Percentiles rank a stretch among this genome's conserved stretches.
Evolutionary conservation across 2,888 invertebrate species (phyloP).

Genomic region (Ctena decussata): DNA sequence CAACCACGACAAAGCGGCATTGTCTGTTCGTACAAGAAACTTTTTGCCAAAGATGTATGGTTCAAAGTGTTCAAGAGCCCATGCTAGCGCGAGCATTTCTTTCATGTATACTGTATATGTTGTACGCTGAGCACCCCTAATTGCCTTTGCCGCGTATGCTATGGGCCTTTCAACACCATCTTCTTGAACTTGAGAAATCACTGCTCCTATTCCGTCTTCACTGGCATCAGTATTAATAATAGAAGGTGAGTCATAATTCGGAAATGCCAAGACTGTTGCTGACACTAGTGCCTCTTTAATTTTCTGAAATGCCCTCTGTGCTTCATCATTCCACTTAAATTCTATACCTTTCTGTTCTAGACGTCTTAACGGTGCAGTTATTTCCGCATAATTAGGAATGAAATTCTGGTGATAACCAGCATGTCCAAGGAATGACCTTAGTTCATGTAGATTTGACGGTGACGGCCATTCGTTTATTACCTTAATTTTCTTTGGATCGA

Average conservation of each 20-base stretch:
- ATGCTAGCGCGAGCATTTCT: conserved; percentile 6
- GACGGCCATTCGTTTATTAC: conserved; percentile 19
- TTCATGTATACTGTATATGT: conserved; percentile 30
- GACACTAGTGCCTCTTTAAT: neutral
- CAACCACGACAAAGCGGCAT: neutral
- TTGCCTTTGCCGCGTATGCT: conserved; percentile 20
- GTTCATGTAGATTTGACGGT: neutral
- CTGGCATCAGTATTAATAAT: conserved; percentile 43
- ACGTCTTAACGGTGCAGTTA: neutral
- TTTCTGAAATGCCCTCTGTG: neutral
- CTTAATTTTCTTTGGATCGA: conserved; percentile 5
- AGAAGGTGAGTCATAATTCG: conserved; percentile 5
- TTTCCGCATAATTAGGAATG: neutral
- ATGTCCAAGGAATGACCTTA: conserved; percentile 22
- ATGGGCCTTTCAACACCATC: conserved; percentile 36
- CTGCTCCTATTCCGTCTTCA: conserved; percentile 34
- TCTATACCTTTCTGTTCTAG: neutral
- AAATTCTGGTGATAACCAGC: conserved; percentile 14
- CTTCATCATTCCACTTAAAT: neutral
- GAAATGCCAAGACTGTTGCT: conserved; percentile 6
- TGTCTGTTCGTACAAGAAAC: conserved; percentile 29
- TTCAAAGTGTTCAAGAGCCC: conserved; percentile 9
- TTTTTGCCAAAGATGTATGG: conserved; percentile 8
- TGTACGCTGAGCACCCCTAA: conserved; percentile 11
- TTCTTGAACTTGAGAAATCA: conserved; percentile 29